Evolutionary conservation across 1,140 invertebrate genomes (phyloP), one percentile per base, ranked within the genome.

Genomic region (Vanessa tameamea): DNA sequence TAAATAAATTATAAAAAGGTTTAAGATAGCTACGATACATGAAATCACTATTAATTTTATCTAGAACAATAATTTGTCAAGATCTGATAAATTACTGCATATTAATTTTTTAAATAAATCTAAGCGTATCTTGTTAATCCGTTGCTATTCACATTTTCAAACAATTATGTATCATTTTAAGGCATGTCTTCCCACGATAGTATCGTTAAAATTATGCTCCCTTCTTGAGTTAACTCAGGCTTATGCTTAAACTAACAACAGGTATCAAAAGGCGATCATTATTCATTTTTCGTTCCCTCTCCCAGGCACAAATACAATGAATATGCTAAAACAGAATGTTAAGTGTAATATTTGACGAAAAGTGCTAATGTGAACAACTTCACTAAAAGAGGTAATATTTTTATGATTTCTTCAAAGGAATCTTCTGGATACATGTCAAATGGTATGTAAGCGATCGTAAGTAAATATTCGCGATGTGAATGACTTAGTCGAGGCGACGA

Each of bases 161-260:
- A 88, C 85, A 89, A 89, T 89, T 86, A 88, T 85, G 78, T 81
- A 80, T 78, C 78, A 81, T 83, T 85, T 88, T 83, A 86, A 87
- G 80, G 80, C 85, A 75, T 86, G 78, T 82, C 81, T 89, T 90
- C 87, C 84, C 88, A 90, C 88, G 86, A 87, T 88, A 83, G 81
- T 88, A 88, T 87, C 86, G 79, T 81, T 74, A 79, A 78, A 78
- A 72, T 73, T 80, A 72, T 43, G 37, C 37, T 43, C 37, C 37
- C 37, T 43, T 43, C 37, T 43, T 43, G 26, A 81, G 77, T 81
- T 83, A 83, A 79, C 78, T 78, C 73, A 83, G 81, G 86, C 84
- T 84, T 87, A 83, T 89, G 78, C 84, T 86, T 84, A 81, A 81
- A 82, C 64, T 53, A 23, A 63, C 57, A 68, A 31, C 70, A 73